Evolutionary conservation across 2,113 vertebrate genomes (phyloP).

Genomic region (Oreocharis arfaki): DNA sequence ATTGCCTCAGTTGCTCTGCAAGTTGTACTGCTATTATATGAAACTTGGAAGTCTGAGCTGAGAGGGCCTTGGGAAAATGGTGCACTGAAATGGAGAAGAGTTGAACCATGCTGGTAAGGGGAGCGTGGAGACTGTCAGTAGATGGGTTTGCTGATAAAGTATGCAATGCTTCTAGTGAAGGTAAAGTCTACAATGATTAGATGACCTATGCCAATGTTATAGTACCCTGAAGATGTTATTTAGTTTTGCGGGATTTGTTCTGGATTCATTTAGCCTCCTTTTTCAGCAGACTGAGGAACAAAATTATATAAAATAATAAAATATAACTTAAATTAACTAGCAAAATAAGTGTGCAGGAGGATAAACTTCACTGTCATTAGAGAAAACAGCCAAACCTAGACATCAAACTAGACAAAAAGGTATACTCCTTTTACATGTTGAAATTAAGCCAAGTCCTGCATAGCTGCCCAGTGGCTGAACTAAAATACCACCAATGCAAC

Average conservation of each 20-base stretch:
- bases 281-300: not conserved
- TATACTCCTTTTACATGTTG: not conserved
- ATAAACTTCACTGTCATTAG: not conserved
- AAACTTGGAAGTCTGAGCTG: not conserved
- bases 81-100: not conserved
- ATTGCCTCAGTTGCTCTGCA: not conserved
- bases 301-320: not conserved
- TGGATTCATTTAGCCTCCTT: not conserved
- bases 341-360: not conserved
- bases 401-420: not conserved
- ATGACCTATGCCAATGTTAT: not conserved
- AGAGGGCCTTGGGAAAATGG: not conserved
- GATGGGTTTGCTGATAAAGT: not conserved
- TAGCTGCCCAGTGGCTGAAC: not conserved
- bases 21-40: not conserved
- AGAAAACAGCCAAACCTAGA: not conserved
- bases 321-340: not conserved
- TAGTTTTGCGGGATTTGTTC: not conserved
- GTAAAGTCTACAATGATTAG: not conserved
- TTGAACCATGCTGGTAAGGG: not conserved
- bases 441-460: not conserved
- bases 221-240: not conserved
- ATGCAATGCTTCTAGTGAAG: not conserved
- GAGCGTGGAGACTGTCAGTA: not conserved
- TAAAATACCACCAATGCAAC: not conserved